Base-by-base conservation (phyloP, 2,797 vertebrate genomes). In the Falco biarmicus region DNA sequence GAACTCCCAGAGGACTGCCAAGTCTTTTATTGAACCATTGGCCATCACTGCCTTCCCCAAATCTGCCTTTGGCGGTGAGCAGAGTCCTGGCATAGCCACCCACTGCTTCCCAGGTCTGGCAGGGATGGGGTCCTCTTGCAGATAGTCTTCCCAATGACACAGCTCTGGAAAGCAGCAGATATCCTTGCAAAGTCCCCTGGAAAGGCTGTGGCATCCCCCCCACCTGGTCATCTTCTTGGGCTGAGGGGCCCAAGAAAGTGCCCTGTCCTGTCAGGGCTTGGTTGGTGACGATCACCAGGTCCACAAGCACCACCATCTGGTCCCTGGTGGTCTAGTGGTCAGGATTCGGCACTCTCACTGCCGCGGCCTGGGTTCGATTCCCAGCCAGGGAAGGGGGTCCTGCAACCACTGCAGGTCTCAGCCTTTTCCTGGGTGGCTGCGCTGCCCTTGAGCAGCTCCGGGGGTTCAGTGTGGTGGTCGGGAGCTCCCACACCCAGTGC, bases 401-500 rank as follows among this genome's bases (percentile, higher is more conserved):
- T 78, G n/a, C 26, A 65, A 22, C n/a, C 15, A 21, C 28, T 0
- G 1, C 39, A 45, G 13, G 6, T 32, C 10, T 6, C 39, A 61
- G 2, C 11, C 7, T 82, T 95, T 89, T 95, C 17, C 39, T 89
- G 53, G 12, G 15, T 18, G 25, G 4, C 32, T 64, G 19, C 11
- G 20, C 12, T 34, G 22, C 18, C 34, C 54, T 79, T 3, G 3
- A 70, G 24, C 24, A 80, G 10, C 28, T 78, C 43, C 47, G 59
- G 41, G n/a, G 28, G 8, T 37, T 64, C 34, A 39, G 39, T 15
- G 17, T 0, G 0, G 21, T 17, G 20, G 29, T 56, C 25, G 26
- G 78, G 48, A 91, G 7, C 16, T 48, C n/a, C 61, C 48, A 73
- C n/a, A 41, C 7, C 17, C 25, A 32, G 14, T 13, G 12, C 11